phyloP scores from a whole-genome alignment of 2,797 vertebrate species.

The Cossypha dichroa region DNA sequence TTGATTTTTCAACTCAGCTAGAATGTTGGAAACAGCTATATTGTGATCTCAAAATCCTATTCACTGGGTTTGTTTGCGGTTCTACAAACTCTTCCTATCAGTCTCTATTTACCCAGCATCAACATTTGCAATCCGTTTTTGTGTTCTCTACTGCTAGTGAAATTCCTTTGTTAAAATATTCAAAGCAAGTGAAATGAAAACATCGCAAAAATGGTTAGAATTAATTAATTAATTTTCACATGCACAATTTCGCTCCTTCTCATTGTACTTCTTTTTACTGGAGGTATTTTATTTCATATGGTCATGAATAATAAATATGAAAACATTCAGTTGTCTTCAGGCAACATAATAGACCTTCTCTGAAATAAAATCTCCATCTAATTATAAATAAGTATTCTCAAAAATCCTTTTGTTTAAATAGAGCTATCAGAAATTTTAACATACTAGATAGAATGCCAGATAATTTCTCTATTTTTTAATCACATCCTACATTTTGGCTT shows the following conservation, averaged over 20 bases:
- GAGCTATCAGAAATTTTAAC: not conserved
- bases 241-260: not conserved
- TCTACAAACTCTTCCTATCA: not conserved
- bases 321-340: not conserved
- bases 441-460: not conserved
- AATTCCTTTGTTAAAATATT: not conserved
- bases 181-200: not conserved
- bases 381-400: not conserved
- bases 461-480: constrained; percentile 33
- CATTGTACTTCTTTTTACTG: not conserved
- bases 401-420: not conserved
- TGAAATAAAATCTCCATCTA: not conserved
- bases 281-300: not conserved
- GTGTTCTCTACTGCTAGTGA: not conserved
- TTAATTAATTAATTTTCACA: not conserved
- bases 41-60: not conserved
- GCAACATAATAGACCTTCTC: not conserved
- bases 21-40: not conserved
- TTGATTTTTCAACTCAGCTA: not conserved
- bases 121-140: not conserved
- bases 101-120: not conserved
- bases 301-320: not conserved
- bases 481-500: not conserved
- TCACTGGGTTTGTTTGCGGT: not conserved
- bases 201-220: not conserved